These are phyloP conservation scores for Brachionus rubens DNA, from an alignment of 1,140 invertebrate genomes.

Conservation along the genomic window DNA sequence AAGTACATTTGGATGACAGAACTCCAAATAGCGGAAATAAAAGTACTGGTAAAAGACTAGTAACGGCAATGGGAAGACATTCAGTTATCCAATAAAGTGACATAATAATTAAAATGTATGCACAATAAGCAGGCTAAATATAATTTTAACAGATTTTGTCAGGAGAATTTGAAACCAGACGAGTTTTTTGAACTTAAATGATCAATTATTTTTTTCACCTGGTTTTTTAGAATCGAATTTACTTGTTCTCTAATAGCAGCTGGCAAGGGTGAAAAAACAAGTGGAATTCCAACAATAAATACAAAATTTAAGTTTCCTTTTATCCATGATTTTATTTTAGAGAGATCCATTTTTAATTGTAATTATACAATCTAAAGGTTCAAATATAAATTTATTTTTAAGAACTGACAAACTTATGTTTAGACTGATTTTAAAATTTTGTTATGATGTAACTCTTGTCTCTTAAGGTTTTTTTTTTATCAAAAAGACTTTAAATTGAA, in stretches of 20 bases:
- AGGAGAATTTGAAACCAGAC: too few species aligned
- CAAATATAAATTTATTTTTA: too few species aligned
- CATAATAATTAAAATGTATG: constrained; percentile 29
- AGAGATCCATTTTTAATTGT: too few species aligned
- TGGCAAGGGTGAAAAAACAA: neutral
- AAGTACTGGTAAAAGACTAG: constrained; percentile 61
- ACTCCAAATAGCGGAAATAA: constrained; percentile 60
- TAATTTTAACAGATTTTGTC: too few species aligned
- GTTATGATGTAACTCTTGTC: too few species aligned
- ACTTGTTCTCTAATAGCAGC: constrained; percentile 6
- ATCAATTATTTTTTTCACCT: neutral
- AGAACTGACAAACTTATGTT: too few species aligned
- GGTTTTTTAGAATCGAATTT: neutral
- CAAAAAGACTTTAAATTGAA: too few species aligned
- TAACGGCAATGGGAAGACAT: constrained; percentile 61
- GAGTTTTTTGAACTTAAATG: neutral
- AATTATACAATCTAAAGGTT: too few species aligned
- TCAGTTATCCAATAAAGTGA: constrained; percentile 61
- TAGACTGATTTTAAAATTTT: too few species aligned
- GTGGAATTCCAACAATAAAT: neutral
- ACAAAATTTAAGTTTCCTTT: constrained; percentile 16
- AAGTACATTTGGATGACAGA: constrained; percentile 52
- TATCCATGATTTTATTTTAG: neutral
- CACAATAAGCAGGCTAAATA: constrained; percentile 20
- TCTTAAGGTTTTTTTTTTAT: too few species aligned